Base-by-base conservation (phyloP, 2,888 invertebrate genomes). In the Mystacides longicornis region DNA sequence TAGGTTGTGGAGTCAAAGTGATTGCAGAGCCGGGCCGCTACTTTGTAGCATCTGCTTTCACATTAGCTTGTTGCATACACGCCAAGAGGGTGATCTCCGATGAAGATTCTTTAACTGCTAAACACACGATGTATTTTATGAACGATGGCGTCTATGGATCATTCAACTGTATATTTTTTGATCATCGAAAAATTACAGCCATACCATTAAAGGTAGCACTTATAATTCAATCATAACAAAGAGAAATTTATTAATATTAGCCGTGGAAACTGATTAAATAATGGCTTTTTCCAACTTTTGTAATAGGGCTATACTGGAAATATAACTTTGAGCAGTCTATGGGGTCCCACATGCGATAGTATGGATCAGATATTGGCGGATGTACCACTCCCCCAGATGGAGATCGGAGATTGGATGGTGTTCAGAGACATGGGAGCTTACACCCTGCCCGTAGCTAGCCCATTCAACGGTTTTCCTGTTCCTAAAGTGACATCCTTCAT, bases 341-440 rank as follows among this genome's bases (percentile, higher is more conserved):
- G 96, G 96, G 97, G 97, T 51, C 97, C 97, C 22, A 93, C 95
- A 20, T 97, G 97, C 70, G 96, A 97, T 75, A 90, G 90, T 4
- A 75, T 96, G 63, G 98, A 98, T 77, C 87, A 90, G 75, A 82
- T 89, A 64, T 72, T 84, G 64, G 72, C 81, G 45, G 62, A 70
- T 58, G 66, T 78, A 23, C 66, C 72, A 23, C 76, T 91, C 65
- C 85, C 87, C 0, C 75, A 82, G 57, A 79, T 94, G 74, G 75
- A 82, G 20, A 77, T 87, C 54, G 96, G 96, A 7, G 56, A 56
- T 5, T 92, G 95, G 87, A 75, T 99, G 48, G 76, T 89, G 59
- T 99, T 94, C 74, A 85, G 86, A 64, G 87, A 97, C 71, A 97
- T 98, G 97, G 98, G 98, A 49, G 97, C 98, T n/a, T 96, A 95